Evolutionary conservation across 2,888 invertebrate genomes (phyloP).

Genomic region (Epirrhoe alternata): DNA sequence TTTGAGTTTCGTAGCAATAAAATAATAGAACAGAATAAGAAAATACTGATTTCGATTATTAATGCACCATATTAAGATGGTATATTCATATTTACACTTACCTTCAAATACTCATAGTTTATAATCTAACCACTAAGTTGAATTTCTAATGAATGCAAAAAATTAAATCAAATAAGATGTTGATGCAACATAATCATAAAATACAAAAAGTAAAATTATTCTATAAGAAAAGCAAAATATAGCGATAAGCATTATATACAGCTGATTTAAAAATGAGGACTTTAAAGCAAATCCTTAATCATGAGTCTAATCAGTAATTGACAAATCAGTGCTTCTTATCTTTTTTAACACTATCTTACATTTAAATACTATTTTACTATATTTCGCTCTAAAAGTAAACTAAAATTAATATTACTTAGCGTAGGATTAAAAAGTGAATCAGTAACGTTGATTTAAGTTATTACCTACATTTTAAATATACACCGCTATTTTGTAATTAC

Average conservation of each 20-base stretch:
- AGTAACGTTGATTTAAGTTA: too few species aligned
- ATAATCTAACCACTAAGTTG: neutral
- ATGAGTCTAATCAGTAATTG: conserved; percentile 83
- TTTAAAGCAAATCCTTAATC: conserved; percentile 75
- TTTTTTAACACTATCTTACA: conserved; percentile 1
- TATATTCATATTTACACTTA: neutral
- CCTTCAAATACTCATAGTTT: neutral
- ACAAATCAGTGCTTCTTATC: conserved; percentile 76
- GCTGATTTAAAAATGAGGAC: conserved; percentile 57
- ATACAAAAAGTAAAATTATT: conserved; percentile 6
- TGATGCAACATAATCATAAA: neutral
- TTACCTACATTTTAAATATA: too few species aligned
- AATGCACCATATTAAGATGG: too few species aligned
- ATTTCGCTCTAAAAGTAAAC: too few species aligned
- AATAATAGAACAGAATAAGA: too few species aligned
- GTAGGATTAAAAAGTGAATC: too few species aligned
- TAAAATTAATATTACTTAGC: too few species aligned
- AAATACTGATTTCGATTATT: too few species aligned
- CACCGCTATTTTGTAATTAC: too few species aligned
- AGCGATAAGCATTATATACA: conserved; percentile 63
- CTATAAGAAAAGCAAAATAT: conserved; percentile 10
- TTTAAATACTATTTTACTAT: too few species aligned
- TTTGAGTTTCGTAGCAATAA: too few species aligned
- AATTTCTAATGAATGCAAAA: conserved; percentile 1
- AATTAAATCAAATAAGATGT: neutral